Base-by-base conservation (phyloP, 2,888 invertebrate genomes). In the Petrolisthes manimaculis region DNA sequence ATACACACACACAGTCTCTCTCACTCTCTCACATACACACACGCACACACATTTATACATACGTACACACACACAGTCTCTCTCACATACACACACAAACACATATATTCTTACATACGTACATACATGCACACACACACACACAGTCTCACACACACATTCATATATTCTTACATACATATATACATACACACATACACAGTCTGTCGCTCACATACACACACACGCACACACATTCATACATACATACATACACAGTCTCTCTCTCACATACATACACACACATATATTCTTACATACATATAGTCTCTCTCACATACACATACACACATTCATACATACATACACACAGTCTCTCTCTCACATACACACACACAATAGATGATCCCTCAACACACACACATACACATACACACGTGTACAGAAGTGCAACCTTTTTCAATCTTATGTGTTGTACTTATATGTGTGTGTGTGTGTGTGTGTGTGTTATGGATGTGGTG, bases 311-410 rank as follows among this genome's bases (percentile, higher is more conserved):
- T n/a, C 81, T 67, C 67, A 56, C 82, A 82, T 67, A 67, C 82
- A 82, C 82, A 82, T 67, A 55, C 80, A 80, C 80, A 80, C 80
- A 80, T 3, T 54, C 79, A 54, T 55, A 80, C 80, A 80, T 55
- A 80, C 80, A 80, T 18, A 80, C 54, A 79, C 79, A 79, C 9
- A 54, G 14, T 54, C 53, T 14, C 80, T 54, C 61, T 61, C 61
- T 61, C 74, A 78, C 78, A 78, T 53, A 53, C 78, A 78, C 78
- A 78, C 78, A 78, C 78, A 53, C 78, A 78, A 37, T n/a, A n/a
- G n/a, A 78, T 51, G n/a, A 18, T 14, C 77, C 24, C 77, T 51
- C 77, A 77, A 24, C 78, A 78, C 78, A 37, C 51, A 37, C 18
- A 12, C 37, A 78, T 53, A 78, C 78, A 78, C 51, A 37, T 37